Percentiles rank a stretch among this genome's conserved stretches.
These are phyloP conservation scores for Genyomyrus donnyi DNA, from an alignment of 2,113 vertebrate genomes.

Conservation along the genomic window DNA sequence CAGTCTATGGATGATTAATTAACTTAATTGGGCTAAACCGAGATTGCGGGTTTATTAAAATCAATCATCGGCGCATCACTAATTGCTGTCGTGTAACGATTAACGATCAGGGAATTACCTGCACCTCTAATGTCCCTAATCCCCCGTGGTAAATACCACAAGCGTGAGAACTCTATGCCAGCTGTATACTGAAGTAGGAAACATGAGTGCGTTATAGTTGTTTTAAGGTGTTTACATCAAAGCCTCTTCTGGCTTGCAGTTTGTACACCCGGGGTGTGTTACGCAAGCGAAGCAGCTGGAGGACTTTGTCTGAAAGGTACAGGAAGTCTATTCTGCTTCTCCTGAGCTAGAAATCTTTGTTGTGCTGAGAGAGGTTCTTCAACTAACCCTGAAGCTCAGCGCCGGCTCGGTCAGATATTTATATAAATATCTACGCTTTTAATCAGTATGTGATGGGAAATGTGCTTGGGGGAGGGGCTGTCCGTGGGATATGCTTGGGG, in stretches of 20 bases:
- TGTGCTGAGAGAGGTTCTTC: not conserved
- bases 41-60: not conserved
- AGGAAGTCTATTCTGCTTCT: not conserved
- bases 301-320: not conserved
- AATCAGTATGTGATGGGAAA: not conserved
- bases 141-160: not conserved
- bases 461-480: not conserved
- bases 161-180: not conserved
- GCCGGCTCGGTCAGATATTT: not conserved
- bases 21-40: slow-evolving; percentile 10
- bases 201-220: not conserved
- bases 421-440: not conserved
- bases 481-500: not conserved
- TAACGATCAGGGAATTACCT: not conserved
- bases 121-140: not conserved
- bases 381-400: not conserved
- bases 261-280: not conserved
- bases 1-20: not conserved
- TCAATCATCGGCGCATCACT: not conserved
- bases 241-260: not conserved
- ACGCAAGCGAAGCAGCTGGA: not conserved
- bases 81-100: not conserved
- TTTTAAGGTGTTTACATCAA: not conserved
- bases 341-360: not conserved
- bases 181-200: not conserved